Evolutionary conservation across 2,797 vertebrate genomes (phyloP).

Genomic region (Enteromius treurensis): DNA sequence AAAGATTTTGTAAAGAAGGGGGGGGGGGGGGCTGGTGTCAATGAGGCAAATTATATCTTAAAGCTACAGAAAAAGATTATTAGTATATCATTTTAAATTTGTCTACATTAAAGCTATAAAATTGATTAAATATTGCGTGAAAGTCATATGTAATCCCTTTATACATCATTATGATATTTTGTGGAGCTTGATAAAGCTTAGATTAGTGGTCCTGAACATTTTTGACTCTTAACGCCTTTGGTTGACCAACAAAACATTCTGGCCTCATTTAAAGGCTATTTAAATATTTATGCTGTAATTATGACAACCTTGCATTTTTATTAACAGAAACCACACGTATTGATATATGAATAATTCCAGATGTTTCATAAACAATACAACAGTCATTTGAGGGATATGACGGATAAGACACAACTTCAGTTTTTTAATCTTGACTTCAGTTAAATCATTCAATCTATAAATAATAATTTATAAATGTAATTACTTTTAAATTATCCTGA

Average conservation of each 20-base stretch:
- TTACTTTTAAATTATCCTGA: background rate
- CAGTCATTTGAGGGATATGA: too few species aligned
- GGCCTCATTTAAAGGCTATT: background rate
- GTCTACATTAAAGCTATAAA: background rate
- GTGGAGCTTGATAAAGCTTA: background rate
- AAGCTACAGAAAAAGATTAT: background rate
- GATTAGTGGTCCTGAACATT: background rate
- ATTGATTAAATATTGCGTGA: background rate
- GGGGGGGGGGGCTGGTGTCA: slow-evolving; percentile 10
- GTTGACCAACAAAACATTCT: background rate
- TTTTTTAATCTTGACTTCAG: background rate
- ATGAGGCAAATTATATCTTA: background rate
- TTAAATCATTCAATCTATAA: background rate
- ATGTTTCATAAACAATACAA: background rate
- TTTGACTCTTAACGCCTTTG: background rate
- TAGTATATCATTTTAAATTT: background rate
- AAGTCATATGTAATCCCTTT: background rate
- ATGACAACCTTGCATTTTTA: background rate
- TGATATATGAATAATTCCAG: background rate
- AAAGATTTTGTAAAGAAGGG: background rate
- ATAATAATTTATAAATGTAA: background rate
- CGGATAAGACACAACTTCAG: background rate
- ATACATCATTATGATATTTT: background rate
- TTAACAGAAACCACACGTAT: background rate
- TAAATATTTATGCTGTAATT: background rate